Evolutionary conservation across 2,888 invertebrate genomes (phyloP), one percentile per base, ranked within the genome.

Genomic region (Drosophila siamana): DNA sequence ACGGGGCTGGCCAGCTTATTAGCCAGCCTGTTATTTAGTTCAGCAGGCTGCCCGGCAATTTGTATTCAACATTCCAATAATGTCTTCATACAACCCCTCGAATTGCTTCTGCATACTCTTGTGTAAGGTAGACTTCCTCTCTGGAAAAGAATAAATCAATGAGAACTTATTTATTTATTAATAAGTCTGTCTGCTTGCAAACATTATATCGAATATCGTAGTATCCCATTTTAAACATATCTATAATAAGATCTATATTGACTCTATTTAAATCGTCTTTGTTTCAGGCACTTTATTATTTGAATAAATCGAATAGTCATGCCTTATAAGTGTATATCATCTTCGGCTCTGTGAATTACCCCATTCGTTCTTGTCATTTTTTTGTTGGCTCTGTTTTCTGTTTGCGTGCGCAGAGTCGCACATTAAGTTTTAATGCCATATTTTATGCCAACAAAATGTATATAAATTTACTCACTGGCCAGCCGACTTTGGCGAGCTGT

Each of bases 381-480:
- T 36, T 28, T 26, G 30, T 19, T 19, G 22, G 43, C 30, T 38
- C 36, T 22, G 26, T 40, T 54, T 19, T 26, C 33, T 68, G 4
- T 33, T 77, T 48, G 71, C 84, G 80, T 80, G 84, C 71, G 15
- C 40, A n/a, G 51, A 75, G 81, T 68, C 65, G 79, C 69, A 85
- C 85, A 85, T 85, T 88, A 88, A 80, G 70, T 83, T 86, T 84
- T 85, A 85, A 85, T 86, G 84, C 86, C 86, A 88, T 86, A 84
- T 86, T 86, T 84, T 84, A 88, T 83, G 83, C 83, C 60, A 54
- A 66, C 75, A 71, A 75, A 85, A 88, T 86, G 78, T 86, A 63
- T 84, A 85, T 85, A 85, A 76, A 87, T 86, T 87, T 87, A 74
- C 70, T 74, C 69, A 74, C 56, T 69, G 63, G 57, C 41, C 75